Percentiles rank a stretch among this genome's conserved stretches.
phyloP scores from a whole-genome alignment of 1,140 invertebrate species.

The Hesperophylax magnus region DNA sequence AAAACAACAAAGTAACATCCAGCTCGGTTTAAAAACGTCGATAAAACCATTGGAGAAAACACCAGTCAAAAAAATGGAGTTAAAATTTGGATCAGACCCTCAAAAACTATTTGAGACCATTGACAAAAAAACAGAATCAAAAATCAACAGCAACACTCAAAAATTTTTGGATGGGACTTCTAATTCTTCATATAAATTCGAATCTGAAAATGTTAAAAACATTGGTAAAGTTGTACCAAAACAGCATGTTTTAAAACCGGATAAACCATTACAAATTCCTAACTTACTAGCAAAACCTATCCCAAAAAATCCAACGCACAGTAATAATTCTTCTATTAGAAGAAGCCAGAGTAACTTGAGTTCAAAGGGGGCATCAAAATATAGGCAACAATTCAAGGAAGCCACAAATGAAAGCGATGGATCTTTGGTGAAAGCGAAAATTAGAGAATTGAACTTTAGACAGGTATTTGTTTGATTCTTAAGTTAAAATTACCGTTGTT shows the following conservation, averaged over 20 bases:
- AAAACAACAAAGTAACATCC: neutral
- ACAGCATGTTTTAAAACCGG: constrained; percentile 48
- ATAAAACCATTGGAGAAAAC: constrained; percentile 21
- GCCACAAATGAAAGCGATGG: constrained; percentile 31
- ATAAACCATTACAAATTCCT: constrained; percentile 54
- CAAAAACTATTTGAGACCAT: constrained; percentile 28
- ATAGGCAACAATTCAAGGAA: constrained; percentile 36
- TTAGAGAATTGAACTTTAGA: constrained; percentile 54
- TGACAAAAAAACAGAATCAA: constrained; percentile 4
- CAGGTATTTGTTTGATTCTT: constrained; percentile 49
- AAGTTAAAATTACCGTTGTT: neutral
- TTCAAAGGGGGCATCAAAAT: constrained; percentile 46
- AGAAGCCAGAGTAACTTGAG: constrained; percentile 55
- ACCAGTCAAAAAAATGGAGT: constrained; percentile 29
- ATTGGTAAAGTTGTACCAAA: constrained; percentile 49
- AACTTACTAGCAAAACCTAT: constrained; percentile 52
- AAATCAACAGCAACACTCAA: neutral
- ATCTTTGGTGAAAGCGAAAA: constrained; percentile 53
- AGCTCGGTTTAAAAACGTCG: neutral
- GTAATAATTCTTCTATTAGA: constrained; percentile 34
- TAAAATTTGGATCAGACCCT: constrained; percentile 23
- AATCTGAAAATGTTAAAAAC: neutral
- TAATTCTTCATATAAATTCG: neutral
- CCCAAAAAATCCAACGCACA: constrained; percentile 49
- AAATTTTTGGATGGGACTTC: neutral